Evolutionary conservation across 2,888 invertebrate genomes (phyloP).

Genomic region (Watsonalla cultraria): DNA sequence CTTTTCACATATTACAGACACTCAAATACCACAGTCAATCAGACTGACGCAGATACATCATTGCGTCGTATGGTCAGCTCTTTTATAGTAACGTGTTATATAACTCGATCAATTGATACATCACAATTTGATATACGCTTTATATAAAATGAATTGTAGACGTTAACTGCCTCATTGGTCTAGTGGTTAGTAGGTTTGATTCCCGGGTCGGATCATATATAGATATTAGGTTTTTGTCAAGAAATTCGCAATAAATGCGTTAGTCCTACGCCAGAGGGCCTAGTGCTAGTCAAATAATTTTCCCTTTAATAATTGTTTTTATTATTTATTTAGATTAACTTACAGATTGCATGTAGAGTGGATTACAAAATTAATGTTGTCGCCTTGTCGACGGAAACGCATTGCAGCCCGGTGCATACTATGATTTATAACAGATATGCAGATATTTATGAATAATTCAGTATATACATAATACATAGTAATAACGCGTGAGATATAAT

Average conservation of each 20-base stretch:
- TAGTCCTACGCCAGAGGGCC: too few species aligned
- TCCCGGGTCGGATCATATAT: too few species aligned
- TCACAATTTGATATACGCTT: not conserved
- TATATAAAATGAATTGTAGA: too few species aligned
- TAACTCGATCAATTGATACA: not conserved
- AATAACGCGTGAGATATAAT: conserved; percentile 3
- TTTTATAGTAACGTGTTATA: not conserved
- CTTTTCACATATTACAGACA: not conserved
- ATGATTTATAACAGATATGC: conserved; percentile 6
- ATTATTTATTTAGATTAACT: too few species aligned
- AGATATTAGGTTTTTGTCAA: too few species aligned
- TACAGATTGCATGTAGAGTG: too few species aligned
- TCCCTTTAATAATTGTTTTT: too few species aligned
- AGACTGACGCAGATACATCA: not conserved
- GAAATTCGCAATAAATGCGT: too few species aligned
- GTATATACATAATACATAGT: not conserved
- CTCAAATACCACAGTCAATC: not conserved
- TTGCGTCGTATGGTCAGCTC: not conserved
- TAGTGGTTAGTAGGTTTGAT: too few species aligned
- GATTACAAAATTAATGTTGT: too few species aligned
- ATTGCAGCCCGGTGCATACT: conserved; percentile 2
- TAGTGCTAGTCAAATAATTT: too few species aligned
- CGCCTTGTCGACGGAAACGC: not conserved
- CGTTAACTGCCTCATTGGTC: too few species aligned
- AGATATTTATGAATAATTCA: conserved; percentile 9